Evolutionary conservation across 2,113 vertebrate genomes (phyloP).

Genomic region (Apteryx owenii): DNA sequence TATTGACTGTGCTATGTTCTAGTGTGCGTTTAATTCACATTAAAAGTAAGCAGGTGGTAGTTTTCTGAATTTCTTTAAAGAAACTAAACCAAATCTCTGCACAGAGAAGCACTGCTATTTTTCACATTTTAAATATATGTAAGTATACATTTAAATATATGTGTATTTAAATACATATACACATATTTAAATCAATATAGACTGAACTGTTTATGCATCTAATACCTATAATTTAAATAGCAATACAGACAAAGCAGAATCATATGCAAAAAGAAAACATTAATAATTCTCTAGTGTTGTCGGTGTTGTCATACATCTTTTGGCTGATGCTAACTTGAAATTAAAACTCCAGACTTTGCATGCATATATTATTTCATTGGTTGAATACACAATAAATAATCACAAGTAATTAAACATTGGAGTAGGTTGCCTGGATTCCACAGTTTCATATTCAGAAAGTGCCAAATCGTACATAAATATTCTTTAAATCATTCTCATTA

Average conservation of each 20-base stretch:
- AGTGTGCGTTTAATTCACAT: background rate
- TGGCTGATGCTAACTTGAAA: background rate
- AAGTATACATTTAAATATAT: background rate
- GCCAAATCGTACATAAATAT: background rate
- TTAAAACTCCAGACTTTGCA: background rate
- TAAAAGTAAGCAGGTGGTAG: background rate
- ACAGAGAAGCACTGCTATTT: background rate
- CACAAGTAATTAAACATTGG: background rate
- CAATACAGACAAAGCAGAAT: background rate
- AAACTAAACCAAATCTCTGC: background rate
- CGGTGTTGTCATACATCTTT: background rate
- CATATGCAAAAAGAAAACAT: background rate
- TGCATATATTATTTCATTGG: background rate
- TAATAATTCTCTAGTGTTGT: background rate
- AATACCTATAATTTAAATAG: background rate
- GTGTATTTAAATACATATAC: background rate
- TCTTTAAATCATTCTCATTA: background rate
- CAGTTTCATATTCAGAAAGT: background rate
- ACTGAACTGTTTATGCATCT: background rate
- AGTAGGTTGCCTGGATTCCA: background rate
- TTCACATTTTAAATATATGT: background rate
- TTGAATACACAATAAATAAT: background rate
- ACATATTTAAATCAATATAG: background rate
- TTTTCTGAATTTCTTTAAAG: background rate
- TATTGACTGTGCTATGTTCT: background rate